Conservation (phyloP, 2,113 vertebrate genomes). For the Morphnarchus princeps region DNA sequence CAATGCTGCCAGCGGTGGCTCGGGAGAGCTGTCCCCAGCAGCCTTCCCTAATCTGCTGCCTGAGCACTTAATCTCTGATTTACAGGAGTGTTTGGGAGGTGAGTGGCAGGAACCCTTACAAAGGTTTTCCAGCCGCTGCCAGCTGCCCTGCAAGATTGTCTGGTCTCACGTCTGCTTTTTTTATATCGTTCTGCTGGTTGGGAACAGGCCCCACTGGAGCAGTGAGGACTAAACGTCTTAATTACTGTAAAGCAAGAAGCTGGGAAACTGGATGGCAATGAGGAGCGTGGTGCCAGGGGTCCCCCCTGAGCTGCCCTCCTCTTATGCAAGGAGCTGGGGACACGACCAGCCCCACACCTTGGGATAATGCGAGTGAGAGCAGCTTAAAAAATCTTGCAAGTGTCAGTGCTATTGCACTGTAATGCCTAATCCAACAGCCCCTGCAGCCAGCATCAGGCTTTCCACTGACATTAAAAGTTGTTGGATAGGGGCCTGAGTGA, state of each 20-base stretch:
- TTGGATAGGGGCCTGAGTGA: conserved; percentile 32
- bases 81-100: background rate
- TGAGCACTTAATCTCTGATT: background rate
- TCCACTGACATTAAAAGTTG: conserved; percentile 29
- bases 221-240: background rate
- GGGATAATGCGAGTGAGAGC: background rate
- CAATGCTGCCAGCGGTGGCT: background rate
- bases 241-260: background rate
- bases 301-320: background rate
- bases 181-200: rapidly evolving
- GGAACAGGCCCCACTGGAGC: background rate
- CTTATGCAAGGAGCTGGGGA: background rate
- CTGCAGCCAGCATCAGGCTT: background rate
- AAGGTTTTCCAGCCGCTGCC: background rate
- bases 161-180: background rate
- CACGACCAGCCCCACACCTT: rapidly evolving
- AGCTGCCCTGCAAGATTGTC: background rate
- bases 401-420: background rate
- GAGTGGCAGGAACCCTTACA: background rate
- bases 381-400: background rate
- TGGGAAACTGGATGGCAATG: background rate
- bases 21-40: background rate
- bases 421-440: background rate
- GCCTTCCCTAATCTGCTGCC: background rate
- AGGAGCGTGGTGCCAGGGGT: background rate